A percentile compares a stretch with the other conserved stretches of the same genome.
These are phyloP conservation scores for Nemoura dubitans DNA, from an alignment of 2,888 invertebrate genomes.

Conservation along the genomic window DNA sequence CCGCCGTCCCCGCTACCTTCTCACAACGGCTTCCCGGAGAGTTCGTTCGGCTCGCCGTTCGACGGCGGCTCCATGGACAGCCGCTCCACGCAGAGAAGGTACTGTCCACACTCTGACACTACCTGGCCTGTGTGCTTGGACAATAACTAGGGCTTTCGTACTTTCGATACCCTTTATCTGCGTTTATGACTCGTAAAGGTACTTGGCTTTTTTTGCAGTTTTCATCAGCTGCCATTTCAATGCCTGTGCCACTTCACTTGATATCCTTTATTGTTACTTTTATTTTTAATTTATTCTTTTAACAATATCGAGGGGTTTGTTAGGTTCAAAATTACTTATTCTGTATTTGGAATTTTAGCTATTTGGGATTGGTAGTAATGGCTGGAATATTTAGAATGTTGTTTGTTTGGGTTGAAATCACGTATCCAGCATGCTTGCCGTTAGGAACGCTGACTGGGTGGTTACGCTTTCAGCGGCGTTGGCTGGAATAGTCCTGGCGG, in stretches of 20 bases:
- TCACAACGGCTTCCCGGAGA: slow-evolving; percentile 91
- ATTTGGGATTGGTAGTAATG: too few relatives aligned
- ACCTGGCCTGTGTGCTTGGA: not conserved
- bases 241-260: too few relatives aligned
- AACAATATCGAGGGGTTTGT: not conserved
- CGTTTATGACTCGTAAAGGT: too few relatives aligned
- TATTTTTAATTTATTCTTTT: too few relatives aligned
- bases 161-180: too few relatives aligned
- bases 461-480: slow-evolving; percentile 48
- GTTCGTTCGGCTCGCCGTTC: slow-evolving; percentile 69
- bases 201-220: too few relatives aligned
- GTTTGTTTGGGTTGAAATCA: slow-evolving; percentile 17
- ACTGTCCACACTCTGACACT: slow-evolving; percentile 32
- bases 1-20: slow-evolving; percentile 93
- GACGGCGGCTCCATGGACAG: slow-evolving; percentile 82
- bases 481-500: slow-evolving; percentile 56
- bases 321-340: not conserved
- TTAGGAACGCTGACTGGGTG: too few relatives aligned
- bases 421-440: too few relatives aligned
- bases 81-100: slow-evolving; percentile 69
- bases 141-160: too few relatives aligned
- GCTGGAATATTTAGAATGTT: not conserved
- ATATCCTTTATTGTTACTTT: too few relatives aligned
- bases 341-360: not conserved
- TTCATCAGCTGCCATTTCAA: too few relatives aligned